These are phyloP conservation scores for Plutella xylostella DNA, from an alignment of 2,888 invertebrate genomes.

Conservation along the genomic window DNA sequence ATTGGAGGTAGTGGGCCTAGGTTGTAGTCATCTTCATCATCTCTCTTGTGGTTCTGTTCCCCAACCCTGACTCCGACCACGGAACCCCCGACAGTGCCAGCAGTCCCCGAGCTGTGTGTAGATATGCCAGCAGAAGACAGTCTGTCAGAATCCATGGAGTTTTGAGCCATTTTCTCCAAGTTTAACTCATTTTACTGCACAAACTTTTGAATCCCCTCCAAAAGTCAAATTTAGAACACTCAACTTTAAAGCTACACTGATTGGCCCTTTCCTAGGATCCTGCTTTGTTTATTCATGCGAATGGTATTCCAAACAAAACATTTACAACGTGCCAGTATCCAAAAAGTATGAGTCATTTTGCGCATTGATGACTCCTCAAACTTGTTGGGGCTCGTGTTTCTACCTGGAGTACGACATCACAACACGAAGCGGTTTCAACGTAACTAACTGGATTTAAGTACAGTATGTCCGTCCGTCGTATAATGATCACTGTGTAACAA, in stretches of 20 bases:
- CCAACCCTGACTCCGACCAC: conserved; percentile 57
- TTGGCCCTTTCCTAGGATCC: not conserved
- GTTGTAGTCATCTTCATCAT: conserved; percentile 78
- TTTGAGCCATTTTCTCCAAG: conserved; percentile 42
- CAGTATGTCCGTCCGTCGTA: conserved; percentile 34
- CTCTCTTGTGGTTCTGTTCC: conserved; percentile 49
- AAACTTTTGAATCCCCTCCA: not conserved
- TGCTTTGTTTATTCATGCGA: conserved; percentile 46
- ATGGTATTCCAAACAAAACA: conserved; percentile 59
- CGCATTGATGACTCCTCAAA: conserved; percentile 34
- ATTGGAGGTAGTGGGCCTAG: conserved; percentile 93
- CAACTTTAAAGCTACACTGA: not conserved
- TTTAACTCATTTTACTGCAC: not conserved
- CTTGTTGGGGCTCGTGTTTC: conserved; percentile 33
- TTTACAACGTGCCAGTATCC: conserved; percentile 43
- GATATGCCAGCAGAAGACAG: conserved; percentile 62
- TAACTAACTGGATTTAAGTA: conserved; percentile 36
- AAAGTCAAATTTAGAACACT: not conserved
- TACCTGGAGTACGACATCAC: conserved; percentile 26
- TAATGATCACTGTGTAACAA: conserved; percentile 32
- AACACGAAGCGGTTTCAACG: conserved; percentile 15
- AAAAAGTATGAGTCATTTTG: conserved; percentile 57
- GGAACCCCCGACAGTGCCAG: conserved; percentile 57
- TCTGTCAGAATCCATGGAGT: conserved; percentile 60
- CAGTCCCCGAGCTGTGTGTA: conserved; percentile 61